Percentiles rank a stretch among this genome's conserved stretches.
Conservation (phyloP, 53 echinoderm and acorn worm genomes). For the Actinopyga echinites region DNA sequence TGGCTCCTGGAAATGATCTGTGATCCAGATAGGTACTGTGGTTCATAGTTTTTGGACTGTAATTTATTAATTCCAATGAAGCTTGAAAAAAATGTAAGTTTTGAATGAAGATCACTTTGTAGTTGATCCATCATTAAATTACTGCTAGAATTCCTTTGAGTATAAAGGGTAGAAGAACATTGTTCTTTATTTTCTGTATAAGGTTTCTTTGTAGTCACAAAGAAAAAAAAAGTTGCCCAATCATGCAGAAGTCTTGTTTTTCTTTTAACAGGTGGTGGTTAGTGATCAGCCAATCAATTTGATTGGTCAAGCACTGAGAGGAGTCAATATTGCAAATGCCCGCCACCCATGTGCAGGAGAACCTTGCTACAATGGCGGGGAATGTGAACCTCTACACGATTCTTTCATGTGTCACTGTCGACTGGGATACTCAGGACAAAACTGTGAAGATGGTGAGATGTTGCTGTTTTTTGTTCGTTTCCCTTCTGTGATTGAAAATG, state of each 20-base stretch:
- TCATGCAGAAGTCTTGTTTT: neutral
- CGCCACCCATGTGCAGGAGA: constrained; percentile 75
- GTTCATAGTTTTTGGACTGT: no score
- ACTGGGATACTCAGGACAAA: constrained; percentile 78
- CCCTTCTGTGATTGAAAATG: no score
- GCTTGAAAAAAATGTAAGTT: no score
- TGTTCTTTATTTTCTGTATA: no score
- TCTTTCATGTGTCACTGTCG: constrained; percentile 77
- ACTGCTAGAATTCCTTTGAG: no score
- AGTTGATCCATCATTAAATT: no score
- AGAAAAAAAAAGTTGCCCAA: neutral
- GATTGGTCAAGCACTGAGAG: constrained; percentile 78
- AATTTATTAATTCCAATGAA: no score
- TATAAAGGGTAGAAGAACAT: no score
- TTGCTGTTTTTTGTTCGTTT: no score
- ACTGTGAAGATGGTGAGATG: constrained; percentile 82
- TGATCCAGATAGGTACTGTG: no score
- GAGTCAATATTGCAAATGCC: constrained; percentile 84
- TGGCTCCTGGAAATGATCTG: no score
- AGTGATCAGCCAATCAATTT: constrained; percentile 83
- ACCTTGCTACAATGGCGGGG: constrained; percentile 81
- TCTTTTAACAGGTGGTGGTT: constrained; percentile 70
- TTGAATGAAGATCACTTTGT: no score
- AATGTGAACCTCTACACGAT: constrained; percentile 76
- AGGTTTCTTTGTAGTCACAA: neutral